Base-by-base conservation (phyloP, 2,113 vertebrate species). In the Macaca mulatta region DNA sequence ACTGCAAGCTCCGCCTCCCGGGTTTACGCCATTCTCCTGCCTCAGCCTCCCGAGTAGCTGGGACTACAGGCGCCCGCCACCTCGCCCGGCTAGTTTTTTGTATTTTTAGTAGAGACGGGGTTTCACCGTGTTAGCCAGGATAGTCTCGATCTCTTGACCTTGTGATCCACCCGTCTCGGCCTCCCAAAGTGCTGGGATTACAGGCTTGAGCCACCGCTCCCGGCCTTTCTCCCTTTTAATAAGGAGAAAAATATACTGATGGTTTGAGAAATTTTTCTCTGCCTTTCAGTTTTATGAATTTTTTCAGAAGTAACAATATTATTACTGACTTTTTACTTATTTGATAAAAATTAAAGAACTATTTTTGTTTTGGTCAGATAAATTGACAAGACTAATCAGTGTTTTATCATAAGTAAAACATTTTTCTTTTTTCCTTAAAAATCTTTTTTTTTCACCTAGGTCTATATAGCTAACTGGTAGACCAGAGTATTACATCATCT, bases 311-410 rank as follows among this genome's bases (percentile, higher is more conserved):
- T 90, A 94, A 94, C 43, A 93, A 74, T 81, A 80, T 70, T 59
- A 93, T 81, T 77, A 87, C 80, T 80, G 90, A 90, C 64, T 91
- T 96, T 98, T 86, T 88, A 89, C 91, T 61, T 93, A 88, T 35
- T 84, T 95, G 93, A 70, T 90, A 70, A 93, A 96, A 92, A 52
- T 50, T 84, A 93, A 85, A 93, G 78, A 93, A 80, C 45, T 96
- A 25, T 89, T 97, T 97, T 90, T 97, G 57, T 91, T 95, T 95
- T 80, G 55, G 94, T 74, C 94, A 61, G 81, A 80, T 92, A 75
- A 94, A 89, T 90, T 93, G 57, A 89, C 45, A 30, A 48, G 64
- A 86, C 84, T 55, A 86, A 82, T 78, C 38, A 35, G 43, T 74
- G 90, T 84, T 95, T 84, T 95, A 20, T 83, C 90, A 72, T 87